Base-by-base conservation (phyloP, 2,888 invertebrate genomes). In the Phortica magna region DNA sequence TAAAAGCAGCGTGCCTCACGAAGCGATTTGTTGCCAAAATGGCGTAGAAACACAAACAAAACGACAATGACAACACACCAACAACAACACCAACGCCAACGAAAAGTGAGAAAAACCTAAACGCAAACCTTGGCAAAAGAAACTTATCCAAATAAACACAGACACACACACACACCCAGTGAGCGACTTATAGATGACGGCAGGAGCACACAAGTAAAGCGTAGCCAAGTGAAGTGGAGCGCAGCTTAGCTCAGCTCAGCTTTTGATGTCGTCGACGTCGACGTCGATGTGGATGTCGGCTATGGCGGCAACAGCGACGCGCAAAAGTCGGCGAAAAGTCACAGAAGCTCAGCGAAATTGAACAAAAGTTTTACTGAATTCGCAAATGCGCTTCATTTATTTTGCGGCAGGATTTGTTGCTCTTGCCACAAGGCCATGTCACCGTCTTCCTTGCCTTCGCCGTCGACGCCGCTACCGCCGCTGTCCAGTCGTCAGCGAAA, bases 341-440 rank as follows among this genome's bases (percentile, higher is more conserved):
- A 71, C 31, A 71, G 55, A 53, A 71, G 70, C 70, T 53, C 31
- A 31, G 14, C 31, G 70, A 86, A 86, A 86, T 86, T 86, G 85
- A 87, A 79, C 80, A 86, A 85, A 86, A 86, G 84, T 86, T 85
- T 88, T 88, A 85, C 87, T 86, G 85, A 86, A 87, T 86, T 86
- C 83, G 88, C 88, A 88, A 86, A 88, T 86, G 86, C 86, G 86
- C 88, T 86, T 86, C 88, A 86, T 86, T 86, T 86, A 86, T 86
- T 86, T 86, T 88, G 82, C 53, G 70, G 70, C 55, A 86, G 88
- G 88, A 88, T 86, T 88, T 86, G 88, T 87, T 85, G 85, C 83
- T 39, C 41, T 12, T 12, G 43, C 68, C 53, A 53, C 59, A 9
- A 9, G 5, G 68, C 68, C 42, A 43, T 43, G 48, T 22, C 12